Base-by-base conservation (phyloP, 1,140 invertebrate genomes). In the Diorhabda sublineata region DNA sequence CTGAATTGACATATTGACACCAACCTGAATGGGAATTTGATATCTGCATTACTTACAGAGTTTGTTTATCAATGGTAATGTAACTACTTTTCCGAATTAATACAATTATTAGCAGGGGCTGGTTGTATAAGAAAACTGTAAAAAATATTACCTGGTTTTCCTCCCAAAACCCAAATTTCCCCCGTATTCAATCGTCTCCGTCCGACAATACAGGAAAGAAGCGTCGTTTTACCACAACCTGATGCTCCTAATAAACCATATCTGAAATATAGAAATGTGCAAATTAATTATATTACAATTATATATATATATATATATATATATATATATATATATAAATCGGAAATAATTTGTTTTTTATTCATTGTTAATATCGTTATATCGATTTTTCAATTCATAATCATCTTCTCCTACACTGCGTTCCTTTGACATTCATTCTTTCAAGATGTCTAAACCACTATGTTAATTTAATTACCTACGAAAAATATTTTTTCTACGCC, bases 171-270 rank as follows among this genome's bases (percentile, higher is more conserved):
- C 86, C 89, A 92, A 64, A 96, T 93, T 74, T 93, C 90, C 2
- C 95, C 94, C 3, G 88, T 87, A 79, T 95, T 92, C 57, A 96
- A 83, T 73, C 90, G 84, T 66, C 92, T 83, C 70, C 92, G 84
- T 8, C 93, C 94, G 0, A 96, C 93, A 66, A 96, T 92, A 78
- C 93, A 96, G 5, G 92, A 92, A 1, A 97, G 84, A 3, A 96
- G 82, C 0, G 94, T 96, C 0, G 91, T 93, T 84, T 95, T 93
- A 3, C 91, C 90, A 78, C 91, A 93, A 11, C 93, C 93, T 68
- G 91, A 95, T 58, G 91, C 93, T 41, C 92, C 93, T 44, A 96
- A 83, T 4, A 96, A 84, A 71, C 93, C 93, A 79, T 96, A 96
- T 79, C 93, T 94, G 83, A 45, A 84, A 81, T 71, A 61, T 63